Conservation (phyloP, 1,140 invertebrate species). For the Zaprionus camerounensis region DNA sequence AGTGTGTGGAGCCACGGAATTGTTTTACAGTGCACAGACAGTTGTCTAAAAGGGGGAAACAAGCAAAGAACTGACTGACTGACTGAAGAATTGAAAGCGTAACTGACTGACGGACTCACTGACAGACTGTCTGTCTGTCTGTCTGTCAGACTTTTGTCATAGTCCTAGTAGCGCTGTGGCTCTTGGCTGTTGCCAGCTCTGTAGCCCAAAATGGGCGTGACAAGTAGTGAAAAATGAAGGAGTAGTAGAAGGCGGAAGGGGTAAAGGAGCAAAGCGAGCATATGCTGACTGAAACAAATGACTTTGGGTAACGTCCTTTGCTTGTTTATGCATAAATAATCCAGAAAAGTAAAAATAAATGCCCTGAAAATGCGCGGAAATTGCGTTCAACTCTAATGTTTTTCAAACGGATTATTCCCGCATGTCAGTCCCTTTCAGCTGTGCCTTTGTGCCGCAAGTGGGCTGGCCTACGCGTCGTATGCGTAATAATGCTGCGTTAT, state of each 20-base stretch:
- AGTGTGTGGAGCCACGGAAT: conserved; percentile 38
- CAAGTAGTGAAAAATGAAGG: background rate
- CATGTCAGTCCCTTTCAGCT: background rate
- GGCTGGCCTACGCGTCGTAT: conserved; percentile 51
- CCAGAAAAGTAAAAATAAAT: conserved; percentile 71
- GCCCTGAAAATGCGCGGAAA: conserved; percentile 69
- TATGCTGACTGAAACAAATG: conserved; percentile 76
- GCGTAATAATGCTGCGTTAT: conserved; percentile 78
- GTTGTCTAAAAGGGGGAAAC: conserved; percentile 2
- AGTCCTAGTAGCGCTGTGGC: conserved; percentile 55
- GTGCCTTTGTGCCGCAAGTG: background rate
- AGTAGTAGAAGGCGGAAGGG: background rate
- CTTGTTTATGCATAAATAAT: conserved; percentile 67
- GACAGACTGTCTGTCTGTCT: conserved; percentile 43
- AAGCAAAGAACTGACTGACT: conserved; percentile 30
- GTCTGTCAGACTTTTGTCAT: conserved; percentile 5
- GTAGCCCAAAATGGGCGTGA: conserved; percentile 22
- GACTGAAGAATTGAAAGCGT: too few relatives aligned
- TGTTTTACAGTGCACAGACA: conserved; percentile 35
- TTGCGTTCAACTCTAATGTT: conserved; percentile 61
- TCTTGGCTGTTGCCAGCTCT: conserved; percentile 15
- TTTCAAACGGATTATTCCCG: conserved; percentile 46
- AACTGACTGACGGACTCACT: conserved; percentile 13
- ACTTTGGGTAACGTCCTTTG: conserved; percentile 74
- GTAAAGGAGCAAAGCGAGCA: conserved; percentile 1